Evolutionary conservation across 2,113 vertebrate species (phyloP), one percentile per base, ranked within the genome.

Genomic region (Passer montanus): DNA sequence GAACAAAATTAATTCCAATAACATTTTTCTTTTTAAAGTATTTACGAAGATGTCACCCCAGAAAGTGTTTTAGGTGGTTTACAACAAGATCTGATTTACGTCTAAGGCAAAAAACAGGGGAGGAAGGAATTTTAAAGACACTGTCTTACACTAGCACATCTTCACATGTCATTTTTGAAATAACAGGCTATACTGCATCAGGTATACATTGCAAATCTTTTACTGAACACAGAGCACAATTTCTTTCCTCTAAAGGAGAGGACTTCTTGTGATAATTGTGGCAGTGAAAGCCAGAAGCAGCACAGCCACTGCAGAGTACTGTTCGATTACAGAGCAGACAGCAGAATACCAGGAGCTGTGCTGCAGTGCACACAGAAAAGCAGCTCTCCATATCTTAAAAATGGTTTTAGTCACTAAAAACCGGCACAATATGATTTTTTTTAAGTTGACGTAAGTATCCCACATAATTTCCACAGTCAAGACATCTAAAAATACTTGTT

Each of bases 71-170:
- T 83, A 87, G 79, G 37, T 56, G 20, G 63, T 75, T 97, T 95
- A 90, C 89, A 95, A 87, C 21, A 90, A 96, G 78, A 95, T 83
- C 89, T 87, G 82, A 79, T 92, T 96, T 93, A 96, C 7, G 3
- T 69, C 63, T 96, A 78, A 63, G 47, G 74, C 44, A 96, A 91
- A 97, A 97, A 97, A 95, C 8, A 58, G 39, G 20, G 13, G 28
- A 27, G 69, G 37, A 46, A 41, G 41, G 41, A 41, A 41, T 41
- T 41, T 41, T 95, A 97, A 97, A 33, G 50, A 47, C 49, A 49
- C 37, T 60, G 78, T 63, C 27, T 47, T 86, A 94, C 15, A 76
- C 26, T 41, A 67, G 12, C 67, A 74, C 87, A 66, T 84, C 87
- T 92, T 95, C 73, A 68, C 49, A 26, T 21, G 63, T 49, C 90